Percentiles rank a stretch among this genome's conserved stretches.
Conservation (phyloP, 2,888 invertebrate genomes). For the Synergus itoensis region DNA sequence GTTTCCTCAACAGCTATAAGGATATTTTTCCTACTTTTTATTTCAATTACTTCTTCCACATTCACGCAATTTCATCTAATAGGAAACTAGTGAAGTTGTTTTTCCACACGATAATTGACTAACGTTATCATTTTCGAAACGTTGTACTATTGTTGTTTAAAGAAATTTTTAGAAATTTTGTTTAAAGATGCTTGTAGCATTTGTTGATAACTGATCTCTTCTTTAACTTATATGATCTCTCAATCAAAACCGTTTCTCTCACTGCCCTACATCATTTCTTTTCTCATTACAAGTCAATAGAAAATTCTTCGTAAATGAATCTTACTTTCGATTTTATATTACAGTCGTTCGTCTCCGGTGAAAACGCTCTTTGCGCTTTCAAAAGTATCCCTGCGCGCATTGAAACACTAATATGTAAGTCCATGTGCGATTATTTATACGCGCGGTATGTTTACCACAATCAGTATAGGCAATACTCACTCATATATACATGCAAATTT, state of each 20-base stretch:
- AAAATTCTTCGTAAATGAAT: constrained; percentile 55
- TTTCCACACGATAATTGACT: background rate
- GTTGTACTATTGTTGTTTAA: background rate
- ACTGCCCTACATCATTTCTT: constrained; percentile 46
- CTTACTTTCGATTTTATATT: constrained; percentile 65
- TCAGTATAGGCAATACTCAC: too few relatives aligned
- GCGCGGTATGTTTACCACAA: background rate
- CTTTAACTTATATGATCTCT: background rate
- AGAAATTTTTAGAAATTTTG: too few relatives aligned
- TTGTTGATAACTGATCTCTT: background rate
- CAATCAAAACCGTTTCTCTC: constrained; percentile 5
- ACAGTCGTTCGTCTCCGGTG: constrained; percentile 52
- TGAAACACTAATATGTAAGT: constrained; percentile 14
- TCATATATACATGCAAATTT: background rate
- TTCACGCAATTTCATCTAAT: background rate
- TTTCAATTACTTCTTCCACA: background rate
- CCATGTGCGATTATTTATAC: background rate
- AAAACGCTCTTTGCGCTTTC: constrained; percentile 69
- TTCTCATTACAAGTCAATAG: constrained; percentile 54
- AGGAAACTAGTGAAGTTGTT: background rate
- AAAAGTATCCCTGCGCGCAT: constrained; percentile 57
- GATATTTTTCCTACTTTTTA: background rate
- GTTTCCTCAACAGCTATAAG: constrained; percentile 1
- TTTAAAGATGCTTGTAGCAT: background rate
- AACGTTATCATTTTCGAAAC: background rate